Evolutionary conservation across 2,888 invertebrate genomes (phyloP), one percentile per base, ranked within the genome.

Genomic region (Tryphoninae sp.): DNA sequence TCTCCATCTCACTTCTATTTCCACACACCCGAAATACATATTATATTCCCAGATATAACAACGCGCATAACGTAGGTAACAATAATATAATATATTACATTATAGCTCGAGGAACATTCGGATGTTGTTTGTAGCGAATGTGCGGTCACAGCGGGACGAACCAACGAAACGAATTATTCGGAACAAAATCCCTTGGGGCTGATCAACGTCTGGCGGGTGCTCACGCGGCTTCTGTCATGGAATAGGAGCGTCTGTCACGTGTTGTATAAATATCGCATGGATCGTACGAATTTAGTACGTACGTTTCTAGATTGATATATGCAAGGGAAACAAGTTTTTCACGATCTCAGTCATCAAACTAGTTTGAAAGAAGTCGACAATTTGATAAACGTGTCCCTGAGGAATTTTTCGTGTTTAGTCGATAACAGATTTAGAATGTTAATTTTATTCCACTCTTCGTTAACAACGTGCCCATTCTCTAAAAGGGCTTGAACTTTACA

Each of bases 181-280:
- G 74, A 67, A 49, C 51, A 23, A 6, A 45, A 65, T 45, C 74
- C 65, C 65, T 22, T 40, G 26, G 65, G 65, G 65, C 65, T 75
- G 74, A 75, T 67, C 65, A 75, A 72, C 22, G 65, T 49, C 65
- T 65, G 55, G 64, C 26, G 74, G 74, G 65, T 65, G 11, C 65
- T 59, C 26, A 51, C 49, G 23, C 65, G 65, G 45, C 13, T 23
- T 49, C 13, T 16, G 22, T 3, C 49, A 22, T 7, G 45, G 13
- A 7, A 49, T 16, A 8, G 7, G 55, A 55, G n/a, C 2, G 16
- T 6, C 16, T 55, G 13, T 55, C 55, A 22, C 9, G 16, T 55
- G 55, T 16, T 45, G 13, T 45, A 45, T 45, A 45, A 13, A 13
- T 45, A 45, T 61, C 33, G 53, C 76, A 69, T 75, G 73, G 68